phyloP scores from a whole-genome alignment of 1,140 invertebrate species.

The Pemphigus obesinymphae region DNA sequence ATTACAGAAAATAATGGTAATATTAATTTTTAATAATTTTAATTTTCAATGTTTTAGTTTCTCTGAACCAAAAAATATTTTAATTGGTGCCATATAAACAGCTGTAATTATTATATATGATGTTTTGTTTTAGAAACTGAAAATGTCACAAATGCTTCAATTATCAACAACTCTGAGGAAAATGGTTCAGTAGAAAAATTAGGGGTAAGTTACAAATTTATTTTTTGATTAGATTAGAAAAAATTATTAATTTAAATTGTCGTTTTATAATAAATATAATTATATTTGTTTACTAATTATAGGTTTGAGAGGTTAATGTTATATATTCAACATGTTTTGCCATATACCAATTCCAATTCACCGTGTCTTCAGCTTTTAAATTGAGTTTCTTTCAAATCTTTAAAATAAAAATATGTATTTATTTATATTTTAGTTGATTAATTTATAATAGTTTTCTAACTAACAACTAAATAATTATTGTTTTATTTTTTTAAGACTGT shows the following conservation, averaged over 20 bases:
- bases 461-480: slow-evolving; percentile 22
- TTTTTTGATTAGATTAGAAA: too few species aligned
- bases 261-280: too few species aligned
- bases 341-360: not conserved
- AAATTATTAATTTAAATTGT: too few species aligned
- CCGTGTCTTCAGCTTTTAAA: not conserved
- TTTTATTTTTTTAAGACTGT: slow-evolving; percentile 40
- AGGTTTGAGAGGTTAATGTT: not conserved
- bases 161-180: not conserved
- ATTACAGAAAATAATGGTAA: slow-evolving; percentile 14
- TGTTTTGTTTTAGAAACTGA: not conserved
- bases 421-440: not conserved
- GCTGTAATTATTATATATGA: not conserved
- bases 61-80: not conserved
- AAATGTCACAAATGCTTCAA: not conserved
- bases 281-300: not conserved
- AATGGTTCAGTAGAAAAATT: slow-evolving; percentile 7
- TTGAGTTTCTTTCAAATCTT: slow-evolving; percentile 10
- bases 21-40: not conserved
- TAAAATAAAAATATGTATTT: slow-evolving; percentile 1
- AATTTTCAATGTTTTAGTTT: not conserved
- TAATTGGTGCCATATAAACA: not conserved
- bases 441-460: slow-evolving; percentile 1
- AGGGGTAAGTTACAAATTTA: not conserved
- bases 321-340: not conserved